Base-by-base conservation (phyloP, 2,113 vertebrate species). In the Potamarius usumacintae region DNA sequence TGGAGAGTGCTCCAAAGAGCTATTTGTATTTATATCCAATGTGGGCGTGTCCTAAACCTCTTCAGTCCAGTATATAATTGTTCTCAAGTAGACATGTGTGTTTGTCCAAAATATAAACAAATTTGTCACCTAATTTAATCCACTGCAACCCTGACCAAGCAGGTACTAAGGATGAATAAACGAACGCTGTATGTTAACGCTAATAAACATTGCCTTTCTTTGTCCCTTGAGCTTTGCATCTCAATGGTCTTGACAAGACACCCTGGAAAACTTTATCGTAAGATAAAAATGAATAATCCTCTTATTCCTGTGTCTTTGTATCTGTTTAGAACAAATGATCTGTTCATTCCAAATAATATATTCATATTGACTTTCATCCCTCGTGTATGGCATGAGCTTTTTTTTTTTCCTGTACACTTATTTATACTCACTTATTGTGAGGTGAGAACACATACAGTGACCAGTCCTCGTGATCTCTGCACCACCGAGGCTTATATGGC, bases 401-500 rank as follows among this genome's bases (percentile, higher is more conserved):
- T 71, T 52, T n/a, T 57, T 34, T 30, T 10, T 0, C n/a, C 27
- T 42, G 71, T 83, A 48, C 17, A 25, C 18, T 65, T 57, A 42
- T 65, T 71, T 80, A 58, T 89, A 88, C 95, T 95, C 92, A 99
- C 98, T 95, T 90, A 93, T 98, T 99, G 85, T 97, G 96, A 0
- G 98, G 97, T 12, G 97, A 94, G 84, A 99, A 99, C 89, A 99
- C 83, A 88, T 98, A 99, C 63, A 99, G 96, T 2, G 97, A 95
- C 97, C 98, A 99, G 86, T 98, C 94, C 90, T 98, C 97, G 0
- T 97, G 97, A 58, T 93, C 97, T 91, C 94, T 95, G 92, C 98
- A 99, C 97, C 98, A 99, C 88, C 92, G 95, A 0, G 98, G 98
- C 69, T 97, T 95, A 90, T 98, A 97, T 5, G 97, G 97, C 93